Base-by-base conservation (phyloP, 2,888 invertebrate species). In the Neria commutata region DNA sequence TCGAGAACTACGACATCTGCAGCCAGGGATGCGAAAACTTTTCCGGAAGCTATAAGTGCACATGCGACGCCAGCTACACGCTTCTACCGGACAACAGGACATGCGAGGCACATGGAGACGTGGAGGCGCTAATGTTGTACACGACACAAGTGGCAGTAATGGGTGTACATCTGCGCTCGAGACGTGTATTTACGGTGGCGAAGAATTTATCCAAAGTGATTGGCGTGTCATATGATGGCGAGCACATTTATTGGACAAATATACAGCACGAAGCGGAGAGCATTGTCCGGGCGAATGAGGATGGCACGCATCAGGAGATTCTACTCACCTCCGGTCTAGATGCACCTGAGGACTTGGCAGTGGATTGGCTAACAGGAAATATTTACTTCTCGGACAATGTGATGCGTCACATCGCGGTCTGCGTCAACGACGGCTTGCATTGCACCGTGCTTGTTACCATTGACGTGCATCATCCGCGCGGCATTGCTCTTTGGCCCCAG, bases 331-430 rank as follows among this genome's bases (percentile, higher is more conserved):
- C 87, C 64, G 92, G 93, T 1, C 74, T 93, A 0, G 87, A 87
- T 60, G 84, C 86, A 3, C 90, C 91, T 0, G 91, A 91, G 62
- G 91, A 91, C 67, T 82, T 94, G 55, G 89, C 90, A 0, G 83
- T 92, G 21, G 93, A 93, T 79, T 91, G 89, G 88, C 73, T 91
- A 6, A 92, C 91, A 0, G 73, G 73, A 56, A 92, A 93, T 76
- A 85, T 95, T 40, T 94, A 94, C 80, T 92, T 94, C 76, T 89
- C 90, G 2, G 94, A 94, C 75, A 85, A 87, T 1, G 85, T 85
- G 34, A 83, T 87, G 66, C 86, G 87, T 16, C 87, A 88, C 70
- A 89, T 94, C 62, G 89, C 88, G 0, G 93, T 89, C 2, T 94
- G 94, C 70, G 84, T 84, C 0, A 83, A 83, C n/a, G 85, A 90